Conservation (phyloP, 2,888 invertebrate genomes). For the Fragum fragum region DNA sequence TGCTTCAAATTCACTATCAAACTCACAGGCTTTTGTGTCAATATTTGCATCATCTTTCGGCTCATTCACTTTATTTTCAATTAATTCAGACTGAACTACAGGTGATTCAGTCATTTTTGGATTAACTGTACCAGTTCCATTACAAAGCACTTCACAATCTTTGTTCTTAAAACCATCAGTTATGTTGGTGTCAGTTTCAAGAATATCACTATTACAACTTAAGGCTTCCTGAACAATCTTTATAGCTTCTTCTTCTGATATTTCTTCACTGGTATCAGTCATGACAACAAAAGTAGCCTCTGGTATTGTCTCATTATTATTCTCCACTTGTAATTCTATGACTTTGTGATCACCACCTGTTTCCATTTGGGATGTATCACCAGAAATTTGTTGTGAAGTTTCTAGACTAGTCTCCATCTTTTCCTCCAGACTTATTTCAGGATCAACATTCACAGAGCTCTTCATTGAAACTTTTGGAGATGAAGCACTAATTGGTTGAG, state of each 20-base stretch:
- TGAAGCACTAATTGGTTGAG: neutral
- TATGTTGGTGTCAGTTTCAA: conserved; percentile 7
- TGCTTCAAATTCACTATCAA: neutral
- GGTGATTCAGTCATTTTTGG: neutral
- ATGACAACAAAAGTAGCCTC: conserved; percentile 74
- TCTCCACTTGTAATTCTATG: conserved; percentile 11
- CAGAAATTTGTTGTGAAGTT: neutral
- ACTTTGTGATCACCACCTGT: neutral
- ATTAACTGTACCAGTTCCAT: neutral
- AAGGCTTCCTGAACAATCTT: conserved; percentile 73
- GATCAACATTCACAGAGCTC: neutral
- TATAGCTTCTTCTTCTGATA: conserved; percentile 77
- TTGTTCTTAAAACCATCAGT: neutral
- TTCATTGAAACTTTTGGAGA: neutral
- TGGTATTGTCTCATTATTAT: conserved; percentile 27
- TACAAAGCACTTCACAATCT: neutral
- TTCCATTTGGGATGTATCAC: neutral
- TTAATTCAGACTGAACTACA: neutral
- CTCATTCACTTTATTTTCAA: neutral
- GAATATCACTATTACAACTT: conserved; percentile 31
- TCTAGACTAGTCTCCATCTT: conserved; percentile 13
- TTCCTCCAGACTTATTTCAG: neutral
- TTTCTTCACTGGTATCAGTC: conserved; percentile 71
- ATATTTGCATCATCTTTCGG: neutral
- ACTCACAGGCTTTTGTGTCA: neutral